A percentile compares a stretch with the other conserved stretches of the same genome.
Evolutionary conservation across 2,113 vertebrate species (phyloP).

Genomic region (Picathartes gymnocephalus): DNA sequence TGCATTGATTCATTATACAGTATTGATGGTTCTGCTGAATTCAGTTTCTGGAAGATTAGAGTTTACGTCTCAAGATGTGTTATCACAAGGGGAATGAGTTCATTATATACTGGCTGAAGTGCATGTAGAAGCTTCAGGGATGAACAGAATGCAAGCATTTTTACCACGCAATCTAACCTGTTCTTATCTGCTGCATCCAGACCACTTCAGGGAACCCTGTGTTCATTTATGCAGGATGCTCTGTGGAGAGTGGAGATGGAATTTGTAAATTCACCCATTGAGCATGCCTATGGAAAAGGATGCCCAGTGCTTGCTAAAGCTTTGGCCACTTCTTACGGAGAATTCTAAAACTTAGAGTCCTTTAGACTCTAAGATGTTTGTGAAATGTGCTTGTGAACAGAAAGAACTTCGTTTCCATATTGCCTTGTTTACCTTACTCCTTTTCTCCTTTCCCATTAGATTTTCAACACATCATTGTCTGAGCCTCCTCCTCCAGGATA

Average conservation of each 20-base stretch:
- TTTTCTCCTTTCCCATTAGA: conserved; percentile 59
- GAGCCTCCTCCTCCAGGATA: conserved; percentile 88
- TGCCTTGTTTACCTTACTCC: not conserved
- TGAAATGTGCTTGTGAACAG: not conserved
- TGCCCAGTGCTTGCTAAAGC: not conserved
- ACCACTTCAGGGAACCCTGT: not conserved
- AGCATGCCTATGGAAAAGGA: not conserved
- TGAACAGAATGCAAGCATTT: not conserved
- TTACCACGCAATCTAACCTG: not conserved
- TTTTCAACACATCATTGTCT: conserved; percentile 84
- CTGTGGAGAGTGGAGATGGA: not conserved
- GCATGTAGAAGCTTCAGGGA: not conserved
- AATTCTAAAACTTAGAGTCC: not conserved
- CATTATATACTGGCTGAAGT: not conserved
- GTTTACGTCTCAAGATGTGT: not conserved
- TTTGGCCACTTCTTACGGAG: not conserved
- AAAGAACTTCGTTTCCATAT: not conserved
- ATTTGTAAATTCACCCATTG: not conserved
- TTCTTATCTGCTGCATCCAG: not conserved
- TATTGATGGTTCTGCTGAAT: not conserved
- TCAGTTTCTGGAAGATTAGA: not conserved
- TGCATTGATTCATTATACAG: not conserved
- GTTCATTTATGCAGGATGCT: not conserved
- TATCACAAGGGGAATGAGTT: not conserved
- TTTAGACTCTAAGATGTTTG: not conserved